Conservation (phyloP, 2,888 invertebrate genomes). For the Melinaea marsaeus region DNA sequence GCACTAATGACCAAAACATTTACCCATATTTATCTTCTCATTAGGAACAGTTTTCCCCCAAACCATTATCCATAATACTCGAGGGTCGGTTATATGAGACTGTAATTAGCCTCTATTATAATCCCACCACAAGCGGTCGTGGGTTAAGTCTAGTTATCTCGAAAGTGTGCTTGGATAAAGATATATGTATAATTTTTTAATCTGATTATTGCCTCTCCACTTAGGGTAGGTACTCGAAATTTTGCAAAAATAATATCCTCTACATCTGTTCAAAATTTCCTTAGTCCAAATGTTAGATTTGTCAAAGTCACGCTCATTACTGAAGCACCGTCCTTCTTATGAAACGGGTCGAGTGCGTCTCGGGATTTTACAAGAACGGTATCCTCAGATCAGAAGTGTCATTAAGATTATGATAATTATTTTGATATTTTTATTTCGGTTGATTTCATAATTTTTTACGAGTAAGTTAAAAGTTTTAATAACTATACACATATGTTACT, state of each 20-base stretch:
- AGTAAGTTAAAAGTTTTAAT: no score
- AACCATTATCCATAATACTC: conserved; percentile 19
- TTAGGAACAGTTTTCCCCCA: conserved; percentile 11
- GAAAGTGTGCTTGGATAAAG: background rate
- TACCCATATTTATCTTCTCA: conserved; percentile 9
- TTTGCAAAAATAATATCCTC: no score
- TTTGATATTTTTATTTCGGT: conserved; percentile 9
- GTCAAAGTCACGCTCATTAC: conserved; percentile 16
- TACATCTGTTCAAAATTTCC: no score
- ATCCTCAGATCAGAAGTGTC: conserved; percentile 24
- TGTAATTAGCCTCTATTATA: conserved; percentile 25
- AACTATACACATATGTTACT: no score
- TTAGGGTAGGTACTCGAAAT: no score
- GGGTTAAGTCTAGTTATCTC: background rate
- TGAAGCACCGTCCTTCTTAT: conserved; percentile 20
- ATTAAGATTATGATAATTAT: conserved; percentile 26
- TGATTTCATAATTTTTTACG: background rate
- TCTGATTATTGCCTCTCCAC: no score
- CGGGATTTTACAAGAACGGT: conserved; percentile 21
- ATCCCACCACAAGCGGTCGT: conserved; percentile 13
- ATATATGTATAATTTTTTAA: no score
- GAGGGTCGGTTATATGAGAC: conserved; percentile 23
- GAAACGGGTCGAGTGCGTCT: conserved; percentile 27
- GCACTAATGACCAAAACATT: conserved; percentile 8
- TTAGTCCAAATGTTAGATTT: no score